Evolutionary conservation across 2,113 vertebrate genomes (phyloP).

Genomic region (Pituophis catenifer): DNA sequence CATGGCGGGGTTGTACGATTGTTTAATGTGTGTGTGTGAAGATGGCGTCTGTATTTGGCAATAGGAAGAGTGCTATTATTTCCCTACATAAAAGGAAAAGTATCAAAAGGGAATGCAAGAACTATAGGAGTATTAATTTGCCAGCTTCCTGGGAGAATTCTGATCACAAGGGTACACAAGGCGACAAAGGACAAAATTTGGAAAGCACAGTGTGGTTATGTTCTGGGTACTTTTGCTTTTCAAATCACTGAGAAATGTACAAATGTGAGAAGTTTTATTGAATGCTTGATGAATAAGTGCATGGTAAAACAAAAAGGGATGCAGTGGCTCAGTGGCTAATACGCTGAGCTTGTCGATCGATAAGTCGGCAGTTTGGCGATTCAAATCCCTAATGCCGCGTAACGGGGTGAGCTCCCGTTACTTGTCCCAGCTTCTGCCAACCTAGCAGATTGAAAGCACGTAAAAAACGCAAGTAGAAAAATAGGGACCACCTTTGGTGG

Average conservation of each 20-base stretch:
- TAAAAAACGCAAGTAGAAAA: too few relatives aligned
- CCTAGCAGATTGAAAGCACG: too few relatives aligned
- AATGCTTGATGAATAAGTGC: neutral
- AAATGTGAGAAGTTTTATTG: neutral
- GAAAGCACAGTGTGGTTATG: neutral
- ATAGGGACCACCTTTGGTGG: too few relatives aligned
- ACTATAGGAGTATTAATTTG: neutral
- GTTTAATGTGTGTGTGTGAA: neutral
- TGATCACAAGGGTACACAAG: neutral
- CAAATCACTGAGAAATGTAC: neutral
- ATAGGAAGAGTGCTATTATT: neutral
- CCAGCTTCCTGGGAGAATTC: neutral
- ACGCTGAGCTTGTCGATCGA: too few relatives aligned
- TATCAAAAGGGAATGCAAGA: neutral
- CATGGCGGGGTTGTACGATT: neutral
- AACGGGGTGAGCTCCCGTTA: too few relatives aligned
- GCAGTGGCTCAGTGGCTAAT: too few relatives aligned
- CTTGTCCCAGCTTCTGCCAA: too few relatives aligned
- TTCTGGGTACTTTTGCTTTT: neutral
- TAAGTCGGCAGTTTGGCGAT: too few relatives aligned
- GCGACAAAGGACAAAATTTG: neutral
- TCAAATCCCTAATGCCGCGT: too few relatives aligned
- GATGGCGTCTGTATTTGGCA: neutral
- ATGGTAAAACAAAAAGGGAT: neutral
- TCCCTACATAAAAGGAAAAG: neutral